phyloP scores from a whole-genome alignment of 2,113 vertebrate species.

The Malurus melanocephalus region DNA sequence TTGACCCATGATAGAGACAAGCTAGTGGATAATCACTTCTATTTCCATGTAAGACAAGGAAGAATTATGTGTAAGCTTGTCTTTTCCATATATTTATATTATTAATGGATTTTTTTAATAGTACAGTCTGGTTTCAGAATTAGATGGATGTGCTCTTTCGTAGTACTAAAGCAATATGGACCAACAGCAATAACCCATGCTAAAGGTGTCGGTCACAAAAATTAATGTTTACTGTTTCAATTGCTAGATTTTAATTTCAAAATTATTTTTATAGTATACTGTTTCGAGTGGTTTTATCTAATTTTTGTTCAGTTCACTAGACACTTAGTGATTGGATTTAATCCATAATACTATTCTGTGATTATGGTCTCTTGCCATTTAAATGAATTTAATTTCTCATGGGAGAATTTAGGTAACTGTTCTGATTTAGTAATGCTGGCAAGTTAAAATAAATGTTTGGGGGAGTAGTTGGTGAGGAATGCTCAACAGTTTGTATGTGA shows the following conservation, averaged over 20 bases:
- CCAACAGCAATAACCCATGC: not conserved
- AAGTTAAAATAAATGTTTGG: not conserved
- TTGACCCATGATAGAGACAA: not conserved
- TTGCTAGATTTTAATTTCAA: not conserved
- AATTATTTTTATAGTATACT: not conserved
- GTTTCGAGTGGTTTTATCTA: not conserved
- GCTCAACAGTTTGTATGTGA: not conserved
- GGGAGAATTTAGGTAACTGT: not conserved
- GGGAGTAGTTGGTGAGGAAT: not conserved
- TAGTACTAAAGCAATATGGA: not conserved
- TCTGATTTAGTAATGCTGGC: not conserved
- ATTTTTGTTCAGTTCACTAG: not conserved
- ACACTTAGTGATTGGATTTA: not conserved
- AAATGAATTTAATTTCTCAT: not conserved
- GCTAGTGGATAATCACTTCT: not conserved
- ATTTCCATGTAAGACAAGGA: not conserved
- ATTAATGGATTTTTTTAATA: not conserved
- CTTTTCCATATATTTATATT: not conserved
- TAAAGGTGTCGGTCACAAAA: not conserved
- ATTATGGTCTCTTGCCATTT: not conserved
- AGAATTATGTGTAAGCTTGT: not conserved
- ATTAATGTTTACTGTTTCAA: not conserved
- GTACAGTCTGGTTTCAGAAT: not conserved
- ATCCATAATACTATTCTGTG: not conserved
- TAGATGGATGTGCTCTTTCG: not conserved